Evolutionary conservation across 2,113 vertebrate species (phyloP).

Genomic region (Nesoenas mayeri): DNA sequence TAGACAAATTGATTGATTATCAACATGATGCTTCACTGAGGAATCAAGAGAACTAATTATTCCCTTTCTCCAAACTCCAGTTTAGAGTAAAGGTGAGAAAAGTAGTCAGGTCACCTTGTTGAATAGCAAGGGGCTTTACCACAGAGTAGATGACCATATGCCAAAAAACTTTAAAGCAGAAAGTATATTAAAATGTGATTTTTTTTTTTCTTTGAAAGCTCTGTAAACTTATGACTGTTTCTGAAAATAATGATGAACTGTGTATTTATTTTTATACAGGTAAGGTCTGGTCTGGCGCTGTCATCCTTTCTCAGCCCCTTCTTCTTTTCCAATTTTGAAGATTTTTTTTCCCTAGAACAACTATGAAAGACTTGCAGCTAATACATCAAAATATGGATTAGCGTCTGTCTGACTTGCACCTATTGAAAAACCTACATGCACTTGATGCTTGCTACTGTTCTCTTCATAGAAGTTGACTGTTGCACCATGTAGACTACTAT

Average conservation of each 20-base stretch:
- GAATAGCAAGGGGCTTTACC: neutral
- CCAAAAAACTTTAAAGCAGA: neutral
- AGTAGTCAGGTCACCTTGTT: neutral
- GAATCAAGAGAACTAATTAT: neutral
- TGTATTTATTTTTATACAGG: neutral
- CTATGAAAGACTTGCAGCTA: neutral
- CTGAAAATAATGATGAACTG: neutral
- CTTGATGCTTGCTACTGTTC: neutral
- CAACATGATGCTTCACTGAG: neutral
- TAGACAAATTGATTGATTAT: neutral
- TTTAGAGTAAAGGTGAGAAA: neutral
- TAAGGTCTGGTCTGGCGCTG: neutral
- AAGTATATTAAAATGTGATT: neutral
- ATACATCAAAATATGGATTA: neutral
- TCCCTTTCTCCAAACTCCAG: neutral
- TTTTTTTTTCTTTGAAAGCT: neutral
- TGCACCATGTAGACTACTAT: neutral
- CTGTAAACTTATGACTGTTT: neutral
- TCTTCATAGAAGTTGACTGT: neutral
- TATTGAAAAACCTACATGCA: neutral
- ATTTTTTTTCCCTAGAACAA: neutral
- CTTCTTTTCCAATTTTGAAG: neutral
- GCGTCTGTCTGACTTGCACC: neutral
- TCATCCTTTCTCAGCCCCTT: neutral
- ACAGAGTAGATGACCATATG: neutral